Percentiles rank a stretch among this genome's conserved stretches.
Conservation (phyloP, 2,113 vertebrate species). For the Larimichthys crocea region DNA sequence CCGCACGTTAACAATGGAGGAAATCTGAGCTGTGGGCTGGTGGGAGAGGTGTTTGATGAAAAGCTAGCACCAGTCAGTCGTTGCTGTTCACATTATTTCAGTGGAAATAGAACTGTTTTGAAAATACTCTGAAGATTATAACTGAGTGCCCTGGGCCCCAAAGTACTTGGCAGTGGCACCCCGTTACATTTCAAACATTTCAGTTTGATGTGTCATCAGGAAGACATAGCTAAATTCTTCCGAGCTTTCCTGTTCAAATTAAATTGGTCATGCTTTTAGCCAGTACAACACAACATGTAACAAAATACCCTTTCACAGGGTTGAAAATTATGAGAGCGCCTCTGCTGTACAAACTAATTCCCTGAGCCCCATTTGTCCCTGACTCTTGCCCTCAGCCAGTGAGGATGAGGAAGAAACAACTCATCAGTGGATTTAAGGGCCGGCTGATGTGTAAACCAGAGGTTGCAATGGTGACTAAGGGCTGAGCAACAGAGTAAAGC, state of each 20-base stretch:
- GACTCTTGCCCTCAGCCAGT: constrained; percentile 45
- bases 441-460: constrained; percentile 68
- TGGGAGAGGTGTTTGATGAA: constrained; percentile 50
- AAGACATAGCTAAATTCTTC: constrained; percentile 62
- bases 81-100: constrained; percentile 32
- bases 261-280: constrained; percentile 73
- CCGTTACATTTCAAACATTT: constrained; percentile 75
- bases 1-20: constrained; percentile 54
- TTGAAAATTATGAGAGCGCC: constrained; percentile 45
- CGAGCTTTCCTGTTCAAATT: constrained; percentile 65
- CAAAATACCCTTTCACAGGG: constrained; percentile 44
- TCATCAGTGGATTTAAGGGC: constrained; percentile 64
- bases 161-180: constrained; percentile 59
- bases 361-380: constrained; percentile 31
- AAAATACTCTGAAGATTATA: constrained; percentile 51
- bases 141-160: constrained; percentile 20
- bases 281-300: constrained; percentile 58
- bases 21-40: constrained; percentile 54
- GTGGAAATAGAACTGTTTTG: constrained; percentile 22
- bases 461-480: constrained; percentile 74
- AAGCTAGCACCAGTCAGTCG: constrained; percentile 33
- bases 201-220: constrained; percentile 76
- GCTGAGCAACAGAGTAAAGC: constrained; percentile 65
- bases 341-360: constrained; percentile 44
- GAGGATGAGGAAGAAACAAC: constrained; percentile 63